Evolutionary conservation across 2,888 invertebrate species (phyloP), one percentile per base, ranked within the genome.

Genomic region (Brenthis ino): DNA sequence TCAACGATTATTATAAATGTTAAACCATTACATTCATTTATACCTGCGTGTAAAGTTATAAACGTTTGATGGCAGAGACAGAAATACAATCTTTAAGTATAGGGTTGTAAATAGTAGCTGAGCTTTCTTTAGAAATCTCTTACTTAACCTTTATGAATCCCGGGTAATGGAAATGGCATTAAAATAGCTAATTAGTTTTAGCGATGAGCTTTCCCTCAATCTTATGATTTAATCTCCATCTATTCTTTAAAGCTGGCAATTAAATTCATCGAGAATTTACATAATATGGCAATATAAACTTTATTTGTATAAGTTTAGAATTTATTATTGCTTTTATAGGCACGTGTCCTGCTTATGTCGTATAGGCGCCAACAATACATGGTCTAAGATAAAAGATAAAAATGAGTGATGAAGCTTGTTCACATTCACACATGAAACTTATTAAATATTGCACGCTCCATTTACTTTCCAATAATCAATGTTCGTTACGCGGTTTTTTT

Each of bases 401-500:
- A 43, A 69, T 53, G 58, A 68, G 24, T 57, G 47, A 71, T 66
- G 69, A 65, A 57, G 54, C 28, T 13, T 64, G 68, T 66, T 53
- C 37, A 28, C 33, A 56, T 69, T 75, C 68, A 43, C 70, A 72
- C 72, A 56, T 56, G 55, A 73, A 75, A 75, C 73, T 74, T 72
- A 72, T 68, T 68, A 61, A 65, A 60, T 68, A 78, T 57, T 71
- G 43, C 64, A 51, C 74, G 74, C 74, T 80, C 81, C 71, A 77
- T 66, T 80, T 80, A 74, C 75, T 79, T 80, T 77, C 67, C 73
- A 43, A 68, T 76, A 77, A 81, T 79, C 78, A 79, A 77, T 77
- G 79, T 71, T 79, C 77, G 77, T 82, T 81, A 80, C 76, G 75
- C 70, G 43, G 63, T 67, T 78, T 76, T 79, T 77, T 81, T 80